Evolutionary conservation across 2,888 invertebrate species (phyloP), one percentile per base, ranked within the genome.

Genomic region (Teleiodes luculella): DNA sequence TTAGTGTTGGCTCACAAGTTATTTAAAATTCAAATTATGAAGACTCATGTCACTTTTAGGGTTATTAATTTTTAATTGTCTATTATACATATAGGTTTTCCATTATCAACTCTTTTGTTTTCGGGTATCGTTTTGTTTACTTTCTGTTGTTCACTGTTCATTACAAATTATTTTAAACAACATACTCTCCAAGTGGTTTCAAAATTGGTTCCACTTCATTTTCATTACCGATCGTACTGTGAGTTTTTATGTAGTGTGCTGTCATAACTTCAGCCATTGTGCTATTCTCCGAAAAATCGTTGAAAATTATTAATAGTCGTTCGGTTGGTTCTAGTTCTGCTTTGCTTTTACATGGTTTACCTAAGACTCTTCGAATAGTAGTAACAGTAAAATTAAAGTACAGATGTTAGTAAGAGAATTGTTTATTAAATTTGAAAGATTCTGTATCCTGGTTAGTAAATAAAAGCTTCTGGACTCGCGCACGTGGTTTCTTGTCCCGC

Each of bases 1-100:
- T 78, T 76, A 75, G 72, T 71, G 70, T 68, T 76, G 67, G 72
- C 68, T 72, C 68, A 67, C 66, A 62, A 74, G 64, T 56, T 68
- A 65, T 63, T 67, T 72, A 68, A 68, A 73, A 74, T 70, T 72
- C 73, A 73, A 70, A 64, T 36, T 57, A 37, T 28, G 45, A 46
- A 59, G 55, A 49, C 28, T 24, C 41, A 49, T 53, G 28, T 37
- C 37, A 37, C 37, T 43, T 43, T 20, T 13, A 20, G 43, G 43
- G 43, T 43, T 43, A 43, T 46, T 31, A 30, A 31, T 37, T 11
- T 11, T 3, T 37, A 10, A 14, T n/a, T 7, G 7, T 13, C 16
- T 13, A 35, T 2, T 11, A 10, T n/a, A 35, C 35, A 41, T 41
- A 11, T 41, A 11, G 18, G 8, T 35, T 41, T 11, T 11, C 18